Percentiles rank a stretch among this genome's conserved stretches.
Conservation (phyloP, 2,113 vertebrate genomes). For the Terrapene triunguis region DNA sequence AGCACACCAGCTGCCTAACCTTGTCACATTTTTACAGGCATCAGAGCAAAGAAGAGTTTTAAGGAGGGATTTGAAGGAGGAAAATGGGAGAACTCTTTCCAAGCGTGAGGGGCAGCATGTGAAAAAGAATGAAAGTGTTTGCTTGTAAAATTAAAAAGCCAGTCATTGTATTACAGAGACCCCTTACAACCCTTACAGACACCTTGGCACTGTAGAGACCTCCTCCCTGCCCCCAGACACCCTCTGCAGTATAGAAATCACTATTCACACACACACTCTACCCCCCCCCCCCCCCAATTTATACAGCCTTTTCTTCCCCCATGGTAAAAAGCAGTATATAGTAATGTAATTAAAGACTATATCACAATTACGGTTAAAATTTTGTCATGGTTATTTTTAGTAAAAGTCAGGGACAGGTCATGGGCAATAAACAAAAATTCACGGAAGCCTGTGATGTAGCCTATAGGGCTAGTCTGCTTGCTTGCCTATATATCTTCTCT, state of each 20-base stretch:
- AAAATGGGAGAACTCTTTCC: neutral
- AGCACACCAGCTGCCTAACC: neutral
- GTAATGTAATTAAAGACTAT: neutral
- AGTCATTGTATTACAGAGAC: neutral
- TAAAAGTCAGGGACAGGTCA: no score
- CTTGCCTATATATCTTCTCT: no score
- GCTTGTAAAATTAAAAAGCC: neutral
- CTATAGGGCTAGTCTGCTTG: no score
- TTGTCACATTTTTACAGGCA: neutral
- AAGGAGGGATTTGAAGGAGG: neutral
- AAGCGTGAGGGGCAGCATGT: neutral
- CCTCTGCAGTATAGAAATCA: neutral
- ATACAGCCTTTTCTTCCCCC: neutral
- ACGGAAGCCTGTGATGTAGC: no score
- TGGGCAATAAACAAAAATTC: no score
- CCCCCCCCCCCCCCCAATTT: neutral
- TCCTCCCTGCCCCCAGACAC: neutral
- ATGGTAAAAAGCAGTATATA: neutral
- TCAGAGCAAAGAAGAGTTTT: neutral
- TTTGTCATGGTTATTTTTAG: no score
- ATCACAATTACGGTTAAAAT: no score
- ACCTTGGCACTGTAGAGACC: neutral
- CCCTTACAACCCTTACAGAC: neutral
- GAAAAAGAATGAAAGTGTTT: neutral
- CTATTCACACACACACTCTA: neutral